Evolutionary conservation across 2,888 invertebrate genomes (phyloP).

Genomic region (Chironomus riparius): DNA sequence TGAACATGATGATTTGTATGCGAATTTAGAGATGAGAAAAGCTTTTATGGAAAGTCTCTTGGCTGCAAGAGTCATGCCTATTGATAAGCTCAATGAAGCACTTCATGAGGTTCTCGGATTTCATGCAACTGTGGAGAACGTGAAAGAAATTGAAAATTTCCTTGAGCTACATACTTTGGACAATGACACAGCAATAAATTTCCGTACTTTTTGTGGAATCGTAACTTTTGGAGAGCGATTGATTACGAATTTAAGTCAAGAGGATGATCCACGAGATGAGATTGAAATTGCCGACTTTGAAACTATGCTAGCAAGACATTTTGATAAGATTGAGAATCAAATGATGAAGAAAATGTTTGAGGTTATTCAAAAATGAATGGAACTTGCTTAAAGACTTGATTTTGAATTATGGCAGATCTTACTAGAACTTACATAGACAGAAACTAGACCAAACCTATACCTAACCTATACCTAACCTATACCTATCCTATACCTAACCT

Average conservation of each 20-base stretch:
- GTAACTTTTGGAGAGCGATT: slow-evolving; percentile 68
- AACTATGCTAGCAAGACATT: slow-evolving; percentile 49
- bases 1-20: slow-evolving; percentile 33
- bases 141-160: slow-evolving; percentile 34
- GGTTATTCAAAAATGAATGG: slow-evolving; percentile 32
- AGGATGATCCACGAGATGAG: slow-evolving; percentile 64
- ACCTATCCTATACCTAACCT: too few species aligned
- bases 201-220: slow-evolving; percentile 69
- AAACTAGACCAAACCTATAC: too few species aligned
- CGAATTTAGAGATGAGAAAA: slow-evolving; percentile 28
- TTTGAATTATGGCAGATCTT: too few species aligned
- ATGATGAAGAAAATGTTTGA: slow-evolving; percentile 34
- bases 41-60: slow-evolving; percentile 30
- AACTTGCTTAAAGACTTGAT: too few species aligned
- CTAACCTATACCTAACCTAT: too few species aligned
- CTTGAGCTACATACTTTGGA: slow-evolving; percentile 33
- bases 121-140: slow-evolving; percentile 38
- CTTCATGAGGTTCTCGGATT: slow-evolving; percentile 42
- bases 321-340: slow-evolving; percentile 43
- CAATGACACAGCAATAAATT: slow-evolving; percentile 46
- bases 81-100: slow-evolving; percentile 37
- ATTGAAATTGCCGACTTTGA: slow-evolving; percentile 62
- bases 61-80: slow-evolving; percentile 33
- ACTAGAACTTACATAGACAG: too few species aligned
- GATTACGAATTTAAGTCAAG: slow-evolving; percentile 49